These are phyloP conservation scores for Chrysogorgia sp. DNA, from an alignment of 92 coral and sea anemone species.

Conservation along the genomic window DNA sequence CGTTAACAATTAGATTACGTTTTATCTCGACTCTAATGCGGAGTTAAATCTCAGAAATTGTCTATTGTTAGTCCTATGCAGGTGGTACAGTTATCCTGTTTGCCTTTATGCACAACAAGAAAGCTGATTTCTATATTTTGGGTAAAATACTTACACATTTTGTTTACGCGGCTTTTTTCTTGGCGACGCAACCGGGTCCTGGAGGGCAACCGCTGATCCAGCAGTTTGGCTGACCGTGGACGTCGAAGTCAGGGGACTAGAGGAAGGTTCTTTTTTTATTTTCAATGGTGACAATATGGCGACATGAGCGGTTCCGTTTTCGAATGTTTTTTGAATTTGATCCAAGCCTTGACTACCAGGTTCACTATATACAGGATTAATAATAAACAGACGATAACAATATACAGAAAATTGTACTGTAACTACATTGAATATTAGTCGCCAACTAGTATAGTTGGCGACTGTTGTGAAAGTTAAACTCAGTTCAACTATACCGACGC, in stretches of 20 bases:
- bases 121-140: background rate
- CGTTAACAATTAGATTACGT: too few relatives aligned
- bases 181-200: conserved; percentile 84
- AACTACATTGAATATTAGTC: too few relatives aligned
- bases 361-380: conserved; percentile 67
- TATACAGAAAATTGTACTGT: too few relatives aligned
- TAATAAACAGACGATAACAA: background rate
- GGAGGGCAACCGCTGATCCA: conserved; percentile 58
- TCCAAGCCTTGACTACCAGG: conserved; percentile 75
- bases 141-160: conserved; percentile 84
- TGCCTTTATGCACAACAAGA: too few relatives aligned
- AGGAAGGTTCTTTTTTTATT: conserved; percentile 74
- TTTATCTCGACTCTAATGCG: background rate
- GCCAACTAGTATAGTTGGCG: too few relatives aligned
- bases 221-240: conserved; percentile 60
- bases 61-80: background rate
- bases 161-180: conserved; percentile 97
- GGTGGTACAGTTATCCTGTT: background rate
- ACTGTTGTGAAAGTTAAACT: too few relatives aligned
- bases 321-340: conserved; percentile 51
- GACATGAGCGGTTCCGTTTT: conserved; percentile 50
- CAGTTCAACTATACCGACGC: too few relatives aligned
- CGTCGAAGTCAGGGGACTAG: conserved; percentile 57
- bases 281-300: conserved; percentile 62
- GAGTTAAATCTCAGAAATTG: background rate